A percentile compares a stretch with the other conserved stretches of the same genome.
Conservation (phyloP, 2,113 vertebrate genomes). For the Oreotrochilus melanogaster region DNA sequence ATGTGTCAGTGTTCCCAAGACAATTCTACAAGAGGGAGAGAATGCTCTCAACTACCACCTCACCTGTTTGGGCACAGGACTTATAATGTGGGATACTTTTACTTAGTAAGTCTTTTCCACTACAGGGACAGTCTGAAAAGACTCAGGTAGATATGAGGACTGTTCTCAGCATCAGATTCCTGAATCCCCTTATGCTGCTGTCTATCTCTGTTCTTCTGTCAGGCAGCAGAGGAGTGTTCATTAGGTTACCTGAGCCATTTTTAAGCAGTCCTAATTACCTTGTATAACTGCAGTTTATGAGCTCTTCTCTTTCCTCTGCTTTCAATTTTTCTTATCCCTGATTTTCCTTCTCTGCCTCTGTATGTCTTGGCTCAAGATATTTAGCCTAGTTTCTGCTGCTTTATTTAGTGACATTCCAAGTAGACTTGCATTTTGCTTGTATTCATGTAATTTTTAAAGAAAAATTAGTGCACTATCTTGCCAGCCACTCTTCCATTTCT, state of each 20-base stretch:
- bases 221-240: neutral
- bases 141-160: neutral
- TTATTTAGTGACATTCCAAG: neutral
- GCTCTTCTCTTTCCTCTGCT: neutral
- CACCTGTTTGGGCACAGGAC: neutral
- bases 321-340: neutral
- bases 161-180: neutral
- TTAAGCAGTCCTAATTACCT: neutral
- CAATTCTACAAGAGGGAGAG: neutral
- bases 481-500: neutral
- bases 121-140: neutral
- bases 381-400: neutral
- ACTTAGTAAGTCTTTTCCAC: neutral
- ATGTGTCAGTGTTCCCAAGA: neutral
- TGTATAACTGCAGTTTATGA: neutral
- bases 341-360: neutral
- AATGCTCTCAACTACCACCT: rapidly evolving
- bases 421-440: neutral
- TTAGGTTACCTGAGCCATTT: neutral
- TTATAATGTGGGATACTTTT: neutral
- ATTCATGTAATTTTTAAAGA: neutral
- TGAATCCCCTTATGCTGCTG: neutral
- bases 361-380: neutral
- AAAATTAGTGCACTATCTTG: neutral
- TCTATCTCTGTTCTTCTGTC: neutral